Percentiles rank a stretch among this genome's conserved stretches.
phyloP scores from a whole-genome alignment of 1,140 invertebrate species.

The Antheraea pernyi region DNA sequence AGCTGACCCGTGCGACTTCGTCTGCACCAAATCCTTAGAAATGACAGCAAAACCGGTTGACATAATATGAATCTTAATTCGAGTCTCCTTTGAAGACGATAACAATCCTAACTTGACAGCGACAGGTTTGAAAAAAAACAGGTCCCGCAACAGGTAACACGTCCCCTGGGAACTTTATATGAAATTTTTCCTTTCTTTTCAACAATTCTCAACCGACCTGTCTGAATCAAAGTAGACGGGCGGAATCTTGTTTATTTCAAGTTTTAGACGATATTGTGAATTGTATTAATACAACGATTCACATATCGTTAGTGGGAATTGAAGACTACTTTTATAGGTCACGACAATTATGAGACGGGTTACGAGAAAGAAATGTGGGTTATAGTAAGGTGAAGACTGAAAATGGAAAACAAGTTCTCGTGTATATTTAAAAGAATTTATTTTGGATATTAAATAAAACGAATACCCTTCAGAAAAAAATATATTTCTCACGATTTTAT shows the following conservation, averaged over 20 bases:
- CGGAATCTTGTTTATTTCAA: slow-evolving; percentile 44
- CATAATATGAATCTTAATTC: slow-evolving; percentile 28
- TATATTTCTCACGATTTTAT: too few relatives aligned
- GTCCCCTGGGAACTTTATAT: slow-evolving; percentile 22
- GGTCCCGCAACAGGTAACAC: slow-evolving; percentile 4
- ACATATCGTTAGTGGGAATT: slow-evolving; percentile 22
- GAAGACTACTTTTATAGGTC: slow-evolving; percentile 23
- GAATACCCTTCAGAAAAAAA: too few relatives aligned
- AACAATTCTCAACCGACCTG: slow-evolving; percentile 35
- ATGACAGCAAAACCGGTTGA: slow-evolving; percentile 17
- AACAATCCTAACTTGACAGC: slow-evolving; percentile 10
- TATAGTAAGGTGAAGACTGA: slow-evolving; percentile 1
- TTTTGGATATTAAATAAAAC: too few relatives aligned
- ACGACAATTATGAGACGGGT: slow-evolving; percentile 24
- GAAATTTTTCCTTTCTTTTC: slow-evolving; percentile 19
- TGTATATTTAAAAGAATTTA: neutral
- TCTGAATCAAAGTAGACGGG: slow-evolving; percentile 18
- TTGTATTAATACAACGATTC: neutral
- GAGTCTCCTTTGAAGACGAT: slow-evolving; percentile 20
- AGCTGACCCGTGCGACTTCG: too few relatives aligned
- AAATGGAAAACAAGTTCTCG: neutral
- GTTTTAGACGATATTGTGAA: slow-evolving; percentile 29
- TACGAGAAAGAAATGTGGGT: slow-evolving; percentile 16
- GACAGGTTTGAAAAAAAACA: slow-evolving; percentile 43
- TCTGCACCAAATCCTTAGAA: too few relatives aligned